These are phyloP conservation scores for Colius striatus DNA, from an alignment of 2,113 vertebrate genomes.

Conservation along the genomic window DNA sequence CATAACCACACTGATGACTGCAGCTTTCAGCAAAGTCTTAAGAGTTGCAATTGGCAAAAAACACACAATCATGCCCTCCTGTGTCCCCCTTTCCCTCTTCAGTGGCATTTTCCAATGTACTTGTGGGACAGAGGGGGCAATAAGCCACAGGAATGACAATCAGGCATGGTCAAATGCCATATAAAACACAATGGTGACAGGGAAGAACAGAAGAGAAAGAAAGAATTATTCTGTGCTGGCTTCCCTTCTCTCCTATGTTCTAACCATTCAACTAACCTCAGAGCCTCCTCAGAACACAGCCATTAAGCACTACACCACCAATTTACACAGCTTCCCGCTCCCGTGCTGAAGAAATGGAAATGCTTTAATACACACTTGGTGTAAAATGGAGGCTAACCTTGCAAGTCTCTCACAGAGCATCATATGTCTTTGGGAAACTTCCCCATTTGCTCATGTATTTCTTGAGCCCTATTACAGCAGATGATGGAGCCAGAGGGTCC, in stretches of 20 bases:
- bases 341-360: neutral
- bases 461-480: neutral
- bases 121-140: neutral
- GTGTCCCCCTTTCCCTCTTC: neutral
- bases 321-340: neutral
- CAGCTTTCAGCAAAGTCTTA: constrained; percentile 32
- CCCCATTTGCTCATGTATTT: neutral
- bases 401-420: neutral
- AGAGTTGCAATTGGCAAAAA: constrained; percentile 18
- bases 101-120: neutral
- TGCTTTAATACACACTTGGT: neutral
- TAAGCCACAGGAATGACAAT: neutral
- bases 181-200: neutral
- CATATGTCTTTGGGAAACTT: neutral
- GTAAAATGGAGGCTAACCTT: neutral
- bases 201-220: neutral
- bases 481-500: neutral
- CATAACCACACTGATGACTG: neutral
- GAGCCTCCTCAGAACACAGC: neutral
- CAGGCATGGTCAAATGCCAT: neutral
- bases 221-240: neutral
- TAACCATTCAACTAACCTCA: neutral
- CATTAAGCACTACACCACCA: neutral
- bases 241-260: neutral
- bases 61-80: neutral